Conservation (phyloP, 23 tunicate genomes). For the Ascidia mentula region DNA sequence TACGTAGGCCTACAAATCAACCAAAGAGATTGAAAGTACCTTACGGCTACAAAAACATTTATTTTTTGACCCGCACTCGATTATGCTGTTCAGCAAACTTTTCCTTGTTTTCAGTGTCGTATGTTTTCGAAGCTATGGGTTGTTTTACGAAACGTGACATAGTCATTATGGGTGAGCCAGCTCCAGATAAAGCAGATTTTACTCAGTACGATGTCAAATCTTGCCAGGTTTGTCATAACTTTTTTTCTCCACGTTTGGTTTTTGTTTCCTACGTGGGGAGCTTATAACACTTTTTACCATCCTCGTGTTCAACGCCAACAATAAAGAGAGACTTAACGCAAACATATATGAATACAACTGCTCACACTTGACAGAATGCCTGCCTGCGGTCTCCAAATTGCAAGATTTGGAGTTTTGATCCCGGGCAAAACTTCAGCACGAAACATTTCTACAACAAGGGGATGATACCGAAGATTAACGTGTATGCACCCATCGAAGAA, state of each 20-base stretch:
- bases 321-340: not conserved
- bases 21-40: no score
- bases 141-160: slow-evolving; percentile 10
- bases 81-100: no score
- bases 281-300: not conserved
- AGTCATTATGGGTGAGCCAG: slow-evolving; percentile 4
- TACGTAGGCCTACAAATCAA: no score
- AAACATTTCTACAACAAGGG: not conserved
- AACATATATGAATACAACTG: no score
- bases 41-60: no score
- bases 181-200: not conserved
- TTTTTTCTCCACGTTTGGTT: not conserved
- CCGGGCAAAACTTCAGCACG: not conserved
- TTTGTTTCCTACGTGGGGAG: not conserved
- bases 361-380: not conserved
- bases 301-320: not conserved
- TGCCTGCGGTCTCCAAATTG: not conserved
- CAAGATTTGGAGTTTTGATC: not conserved
- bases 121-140: not conserved
- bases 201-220: not conserved
- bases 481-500: not conserved
- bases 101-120: not conserved
- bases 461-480: not conserved
- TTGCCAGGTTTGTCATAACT: not conserved
- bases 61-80: no score